Conservation (phyloP, 2,888 invertebrate species). For the Lepidocyrtoides sp. region DNA sequence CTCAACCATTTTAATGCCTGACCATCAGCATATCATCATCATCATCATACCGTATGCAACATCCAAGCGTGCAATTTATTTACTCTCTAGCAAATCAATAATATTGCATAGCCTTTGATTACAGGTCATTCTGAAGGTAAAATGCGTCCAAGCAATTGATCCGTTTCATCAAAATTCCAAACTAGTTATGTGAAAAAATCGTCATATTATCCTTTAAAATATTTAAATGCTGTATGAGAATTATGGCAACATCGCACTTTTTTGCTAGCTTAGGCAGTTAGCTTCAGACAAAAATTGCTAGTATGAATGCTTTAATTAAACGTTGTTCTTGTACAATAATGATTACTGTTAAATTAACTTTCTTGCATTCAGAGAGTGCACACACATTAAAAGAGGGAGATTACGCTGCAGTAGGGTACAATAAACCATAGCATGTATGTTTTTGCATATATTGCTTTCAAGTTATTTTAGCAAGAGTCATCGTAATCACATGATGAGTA, state of each 20-base stretch:
- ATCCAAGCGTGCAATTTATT: slow-evolving; percentile 9
- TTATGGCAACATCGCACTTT: not conserved
- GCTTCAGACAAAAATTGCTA: not conserved
- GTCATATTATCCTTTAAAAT: not conserved
- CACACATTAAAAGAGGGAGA: not conserved
- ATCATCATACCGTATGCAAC: not conserved
- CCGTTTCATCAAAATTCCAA: slow-evolving; percentile 50
- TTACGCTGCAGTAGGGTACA: not conserved
- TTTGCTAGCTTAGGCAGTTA: slow-evolving; percentile 31
- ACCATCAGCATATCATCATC: not conserved
- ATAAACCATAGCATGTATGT: no score
- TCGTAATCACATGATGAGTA: not conserved
- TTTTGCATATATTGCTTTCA: no score
- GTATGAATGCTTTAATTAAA: not conserved
- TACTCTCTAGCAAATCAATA: not conserved
- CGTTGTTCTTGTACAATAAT: not conserved
- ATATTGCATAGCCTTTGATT: slow-evolving; percentile 14
- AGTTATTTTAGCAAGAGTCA: not conserved
- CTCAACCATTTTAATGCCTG: not conserved
- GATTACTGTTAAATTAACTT: not conserved
- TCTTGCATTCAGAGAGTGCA: not conserved
- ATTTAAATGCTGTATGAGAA: not conserved
- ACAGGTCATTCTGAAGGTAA: slow-evolving; percentile 44
- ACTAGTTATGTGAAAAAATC: slow-evolving; percentile 38
- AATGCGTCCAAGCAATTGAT: slow-evolving; percentile 32